Percentiles rank a stretch among this genome's conserved stretches.
These are phyloP conservation scores for Lucilia cuprina DNA, from an alignment of 1,140 invertebrate genomes.

Conservation along the genomic window DNA sequence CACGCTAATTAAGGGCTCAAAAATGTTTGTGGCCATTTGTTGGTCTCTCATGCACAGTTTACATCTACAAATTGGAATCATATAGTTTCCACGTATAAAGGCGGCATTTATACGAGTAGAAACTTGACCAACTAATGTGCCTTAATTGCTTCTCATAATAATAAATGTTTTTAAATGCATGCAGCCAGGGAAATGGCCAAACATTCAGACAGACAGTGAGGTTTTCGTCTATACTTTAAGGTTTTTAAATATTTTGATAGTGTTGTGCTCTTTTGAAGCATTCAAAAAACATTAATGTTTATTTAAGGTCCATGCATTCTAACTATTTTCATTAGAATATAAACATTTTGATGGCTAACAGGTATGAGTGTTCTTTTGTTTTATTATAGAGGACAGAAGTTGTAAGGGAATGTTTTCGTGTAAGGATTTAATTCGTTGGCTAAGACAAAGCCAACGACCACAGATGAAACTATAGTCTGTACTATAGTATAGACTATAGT, in stretches of 20 bases:
- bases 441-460: too few relatives aligned
- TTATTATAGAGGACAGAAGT: neutral
- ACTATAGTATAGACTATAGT: too few relatives aligned
- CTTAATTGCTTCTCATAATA: constrained; percentile 33
- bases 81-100: neutral
- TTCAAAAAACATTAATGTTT: neutral
- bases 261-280: too few relatives aligned
- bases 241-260: too few relatives aligned
- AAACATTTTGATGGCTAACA: neutral
- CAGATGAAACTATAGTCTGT: too few relatives aligned
- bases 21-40: neutral
- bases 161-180: constrained; percentile 16
- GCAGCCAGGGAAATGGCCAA: neutral
- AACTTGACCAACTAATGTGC: constrained; percentile 24
- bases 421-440: too few relatives aligned
- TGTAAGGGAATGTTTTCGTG: neutral
- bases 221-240: neutral
- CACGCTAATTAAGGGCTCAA: constrained; percentile 28
- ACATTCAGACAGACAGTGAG: neutral
- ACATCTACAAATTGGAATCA: neutral
- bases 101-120: neutral
- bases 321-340: constrained; percentile 5
- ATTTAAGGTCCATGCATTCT: constrained; percentile 12
- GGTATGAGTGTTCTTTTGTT: neutral
- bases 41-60: neutral